Evolutionary conservation across 2,113 vertebrate genomes (phyloP), one percentile per base, ranked within the genome.

Genomic region (Atherinomorus stipes): DNA sequence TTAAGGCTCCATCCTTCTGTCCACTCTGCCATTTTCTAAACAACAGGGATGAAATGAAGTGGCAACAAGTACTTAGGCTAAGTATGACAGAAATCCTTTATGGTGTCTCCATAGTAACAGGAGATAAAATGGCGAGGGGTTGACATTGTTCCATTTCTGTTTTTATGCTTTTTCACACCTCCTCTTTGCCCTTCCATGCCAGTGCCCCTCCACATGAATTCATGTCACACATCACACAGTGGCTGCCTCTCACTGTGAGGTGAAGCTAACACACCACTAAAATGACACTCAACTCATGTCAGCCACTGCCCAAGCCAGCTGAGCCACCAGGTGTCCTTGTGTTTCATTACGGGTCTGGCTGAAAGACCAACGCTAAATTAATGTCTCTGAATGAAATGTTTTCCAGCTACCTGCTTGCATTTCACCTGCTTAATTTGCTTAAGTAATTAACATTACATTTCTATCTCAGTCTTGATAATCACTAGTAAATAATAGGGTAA

Each of bases 31-130:
- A 44, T 37, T 28, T 56, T 40, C 26, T 71, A 37, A 59, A 49
- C 37, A 67, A 54, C n/a, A 7, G 15, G 54, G 45, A 68, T 31
- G 25, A 51, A 63, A 19, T 11, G 16, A 53, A 4, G 58, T 31
- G 37, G 38, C 45, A 60, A 42, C 16, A 15, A 66, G 44, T 47
- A 28, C 19, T 40, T 63, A n/a, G n/a, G n/a, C n/a, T n/a, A 31
- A 23, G 13, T 52, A 38, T 56, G 47, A 60, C 1, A 13, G 18
- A 12, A 9, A 21, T 64, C 16, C 21, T 66, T 51, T 18, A 12
- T 16, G 4, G 31, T 25, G 56, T 68, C 53, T 64, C 62, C 58
- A 61, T 71, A 61, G 80, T 64, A 71, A 83, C 65, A 45, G 47
- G 47, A 26, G 54, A 74, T 52, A 10, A 59, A 38, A 51, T 38